Percentiles rank a stretch among this genome's conserved stretches.
Evolutionary conservation across 2,113 vertebrate genomes (phyloP).

Genomic region (Cariama cristata): DNA sequence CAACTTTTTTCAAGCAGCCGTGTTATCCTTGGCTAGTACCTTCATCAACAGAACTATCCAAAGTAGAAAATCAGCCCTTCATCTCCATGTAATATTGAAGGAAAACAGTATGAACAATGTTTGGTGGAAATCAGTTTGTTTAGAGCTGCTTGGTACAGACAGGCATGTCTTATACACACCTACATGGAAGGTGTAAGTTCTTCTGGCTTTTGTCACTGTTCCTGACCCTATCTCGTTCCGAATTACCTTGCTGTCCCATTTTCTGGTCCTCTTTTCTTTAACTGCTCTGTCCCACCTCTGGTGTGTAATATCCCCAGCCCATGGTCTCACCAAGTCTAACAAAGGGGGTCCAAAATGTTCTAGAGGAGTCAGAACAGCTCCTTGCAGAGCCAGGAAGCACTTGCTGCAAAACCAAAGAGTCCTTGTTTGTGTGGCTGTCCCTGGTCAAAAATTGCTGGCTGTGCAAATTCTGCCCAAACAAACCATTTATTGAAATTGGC

Average conservation of each 20-base stretch:
- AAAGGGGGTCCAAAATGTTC: not conserved
- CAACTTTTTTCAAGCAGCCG: not conserved
- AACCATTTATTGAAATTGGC: not conserved
- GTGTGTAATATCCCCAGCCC: not conserved
- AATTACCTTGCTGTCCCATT: not conserved
- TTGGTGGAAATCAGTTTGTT: not conserved
- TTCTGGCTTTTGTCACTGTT: not conserved
- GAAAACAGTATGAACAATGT: not conserved
- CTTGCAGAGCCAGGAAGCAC: not conserved
- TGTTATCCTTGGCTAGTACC: not conserved
- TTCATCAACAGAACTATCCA: not conserved
- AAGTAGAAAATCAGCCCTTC: not conserved
- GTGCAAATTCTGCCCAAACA: not conserved
- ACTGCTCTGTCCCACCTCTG: not conserved
- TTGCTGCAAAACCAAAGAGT: not conserved
- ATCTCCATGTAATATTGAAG: not conserved
- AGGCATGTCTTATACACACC: not conserved
- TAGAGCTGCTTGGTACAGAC: not conserved
- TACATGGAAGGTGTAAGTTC: not conserved
- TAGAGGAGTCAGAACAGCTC: not conserved
- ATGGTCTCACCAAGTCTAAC: not conserved
- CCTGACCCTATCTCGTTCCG: not conserved
- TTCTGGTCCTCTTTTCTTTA: not conserved
- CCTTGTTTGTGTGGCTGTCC: not conserved
- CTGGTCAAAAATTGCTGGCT: not conserved